A percentile compares a stretch with the other conserved stretches of the same genome.
Evolutionary conservation across 2,113 vertebrate species (phyloP).

Genomic region (Thryonomys swinderianus): DNA sequence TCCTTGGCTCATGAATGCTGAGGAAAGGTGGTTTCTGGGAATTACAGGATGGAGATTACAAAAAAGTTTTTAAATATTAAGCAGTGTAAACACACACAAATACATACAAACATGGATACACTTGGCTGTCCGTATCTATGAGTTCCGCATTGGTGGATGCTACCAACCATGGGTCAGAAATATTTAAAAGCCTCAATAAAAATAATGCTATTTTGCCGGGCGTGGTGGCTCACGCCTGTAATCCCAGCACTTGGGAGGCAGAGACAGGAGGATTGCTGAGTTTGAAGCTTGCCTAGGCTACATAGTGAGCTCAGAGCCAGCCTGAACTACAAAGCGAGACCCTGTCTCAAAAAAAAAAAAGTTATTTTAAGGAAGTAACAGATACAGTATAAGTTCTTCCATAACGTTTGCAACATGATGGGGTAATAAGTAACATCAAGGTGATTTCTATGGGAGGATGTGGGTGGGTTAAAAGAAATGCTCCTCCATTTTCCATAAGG

Average conservation of each 20-base stretch:
- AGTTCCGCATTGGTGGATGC: background rate
- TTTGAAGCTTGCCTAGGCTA: no score
- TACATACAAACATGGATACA: fast-evolving
- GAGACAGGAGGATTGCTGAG: no score
- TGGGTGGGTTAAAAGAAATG: background rate
- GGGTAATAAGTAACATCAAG: background rate
- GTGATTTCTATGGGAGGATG: background rate
- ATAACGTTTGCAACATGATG: background rate
- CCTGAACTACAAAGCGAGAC: no score
- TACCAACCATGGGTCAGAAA: background rate
- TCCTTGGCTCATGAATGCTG: background rate
- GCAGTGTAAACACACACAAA: background rate
- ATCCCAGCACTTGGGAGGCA: no score
- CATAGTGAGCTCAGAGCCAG: no score
- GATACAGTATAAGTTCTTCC: background rate
- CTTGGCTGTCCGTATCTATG: background rate
- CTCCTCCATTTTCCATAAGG: background rate
- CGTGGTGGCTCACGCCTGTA: no score
- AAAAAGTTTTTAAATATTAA: background rate
- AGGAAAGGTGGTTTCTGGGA: background rate
- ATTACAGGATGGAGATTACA: background rate
- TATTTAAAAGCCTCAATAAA: background rate
- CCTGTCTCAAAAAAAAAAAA: no score
- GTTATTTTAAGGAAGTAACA: background rate
- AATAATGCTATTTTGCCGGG: background rate